phyloP scores from a whole-genome alignment of 37 sponge, comb jelly and placozoan species.

The Beroe forskalii region DNA sequence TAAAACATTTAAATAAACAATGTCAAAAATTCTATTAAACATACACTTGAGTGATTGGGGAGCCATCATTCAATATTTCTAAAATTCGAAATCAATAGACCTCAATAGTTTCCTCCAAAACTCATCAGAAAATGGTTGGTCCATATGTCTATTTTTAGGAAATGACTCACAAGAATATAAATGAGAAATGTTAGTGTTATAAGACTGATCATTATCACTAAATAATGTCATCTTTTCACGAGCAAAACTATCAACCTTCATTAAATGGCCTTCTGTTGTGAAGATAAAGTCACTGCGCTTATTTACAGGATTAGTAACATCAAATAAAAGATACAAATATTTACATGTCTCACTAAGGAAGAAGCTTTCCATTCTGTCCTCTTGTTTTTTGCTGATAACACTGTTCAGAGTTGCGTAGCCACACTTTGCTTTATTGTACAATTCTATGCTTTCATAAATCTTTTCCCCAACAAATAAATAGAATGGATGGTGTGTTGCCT shows the following conservation, averaged over 20 bases:
- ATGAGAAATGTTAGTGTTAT: slow-evolving; percentile 1
- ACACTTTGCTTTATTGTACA: slow-evolving; percentile 80
- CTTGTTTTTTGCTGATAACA: slow-evolving; percentile 83
- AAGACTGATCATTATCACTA: not conserved
- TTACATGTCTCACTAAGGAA: slow-evolving; percentile 98
- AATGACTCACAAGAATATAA: slow-evolving; percentile 57
- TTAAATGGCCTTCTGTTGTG: slow-evolving; percentile 93
- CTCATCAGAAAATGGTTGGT: slow-evolving; percentile 35
- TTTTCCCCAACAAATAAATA: slow-evolving; percentile 92
- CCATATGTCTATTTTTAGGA: not conserved
- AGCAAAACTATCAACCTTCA: slow-evolving; percentile 59
- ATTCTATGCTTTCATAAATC: slow-evolving; percentile 81
- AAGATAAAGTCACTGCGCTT: slow-evolving; percentile 77
- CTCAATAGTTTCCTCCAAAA: slow-evolving; percentile 11
- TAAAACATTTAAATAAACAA: too few species aligned
- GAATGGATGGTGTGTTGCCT: slow-evolving; percentile 94
- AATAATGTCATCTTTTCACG: slow-evolving; percentile 24
- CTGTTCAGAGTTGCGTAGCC: slow-evolving; percentile 95
- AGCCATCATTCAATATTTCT: too few species aligned
- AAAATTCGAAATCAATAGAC: slow-evolving; percentile 24
- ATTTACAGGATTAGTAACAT: slow-evolving; percentile 84
- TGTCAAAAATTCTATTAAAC: too few species aligned
- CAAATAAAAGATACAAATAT: slow-evolving; percentile 93
- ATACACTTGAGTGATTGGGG: too few species aligned
- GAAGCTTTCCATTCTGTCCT: slow-evolving; percentile 99